These are phyloP conservation scores for Theristicus caerulescens DNA, from an alignment of 2,113 vertebrate genomes.

Conservation along the genomic window DNA sequence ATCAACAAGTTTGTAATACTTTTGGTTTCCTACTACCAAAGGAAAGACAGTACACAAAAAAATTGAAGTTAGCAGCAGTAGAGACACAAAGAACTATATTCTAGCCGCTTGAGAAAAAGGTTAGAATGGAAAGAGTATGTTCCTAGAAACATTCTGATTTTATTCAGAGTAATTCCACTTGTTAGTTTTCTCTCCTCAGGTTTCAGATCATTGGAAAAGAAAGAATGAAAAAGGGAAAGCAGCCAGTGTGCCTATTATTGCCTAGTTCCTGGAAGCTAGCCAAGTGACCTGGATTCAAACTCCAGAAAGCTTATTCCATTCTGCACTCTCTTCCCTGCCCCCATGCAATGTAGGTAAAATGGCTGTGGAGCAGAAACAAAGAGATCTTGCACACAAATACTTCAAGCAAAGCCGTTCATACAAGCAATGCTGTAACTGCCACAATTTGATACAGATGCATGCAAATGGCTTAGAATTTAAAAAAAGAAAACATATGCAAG, in stretches of 20 bases:
- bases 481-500: not conserved
- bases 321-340: conserved; percentile 42
- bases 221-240: conserved; percentile 63
- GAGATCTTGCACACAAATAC: conserved; percentile 17
- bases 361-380: conserved; percentile 54
- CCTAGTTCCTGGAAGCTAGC: conserved; percentile 53
- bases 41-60: not conserved
- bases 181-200: conserved; percentile 35
- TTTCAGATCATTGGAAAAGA: conserved; percentile 64
- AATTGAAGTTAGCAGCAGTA: not conserved
- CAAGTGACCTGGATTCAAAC: conserved; percentile 75
- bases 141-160: conserved; percentile 58
- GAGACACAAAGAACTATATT: not conserved
- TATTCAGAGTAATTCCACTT: conserved; percentile 53
- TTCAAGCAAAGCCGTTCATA: not conserved
- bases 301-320: conserved; percentile 68
- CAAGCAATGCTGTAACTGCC: not conserved
- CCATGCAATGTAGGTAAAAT: conserved; percentile 48
- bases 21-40: not conserved
- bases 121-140: not conserved
- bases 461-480: not conserved
- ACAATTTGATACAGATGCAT: not conserved
- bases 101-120: not conserved
- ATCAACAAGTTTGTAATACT: not conserved
- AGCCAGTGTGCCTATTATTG: conserved; percentile 59